Base-by-base conservation (phyloP, 2,888 invertebrate genomes). In the Pheosia gnoma region DNA sequence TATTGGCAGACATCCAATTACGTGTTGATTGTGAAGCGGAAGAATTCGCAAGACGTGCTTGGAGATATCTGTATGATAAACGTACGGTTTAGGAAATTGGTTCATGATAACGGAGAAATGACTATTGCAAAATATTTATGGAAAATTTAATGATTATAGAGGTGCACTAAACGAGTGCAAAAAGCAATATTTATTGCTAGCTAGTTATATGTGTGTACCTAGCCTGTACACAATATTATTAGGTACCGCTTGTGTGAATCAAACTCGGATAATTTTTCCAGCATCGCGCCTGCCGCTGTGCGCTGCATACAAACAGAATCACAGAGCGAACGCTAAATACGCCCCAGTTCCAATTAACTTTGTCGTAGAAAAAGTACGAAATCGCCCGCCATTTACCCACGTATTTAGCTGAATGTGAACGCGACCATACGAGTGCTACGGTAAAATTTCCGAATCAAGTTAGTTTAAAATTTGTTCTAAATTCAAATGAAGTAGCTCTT, bases 381-480 rank as follows among this genome's bases (percentile, higher is more conserved):
- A 53, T 53, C 37, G 53, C 11, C 11, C 53, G 37, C 9, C 51
- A 13, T 53, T 53, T 53, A 53, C 37, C 38, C 11, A 53, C 37
- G 37, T 53, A 37, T 55, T 55, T 9, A 38, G 39, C 55, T 7
- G 39, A 56, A 56, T 56, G 56, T 56, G 41, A 39, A 13, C 54
- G 38, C 54, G 25, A 38, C 54, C 54, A n/a, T 56, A 56, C 56
- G 56, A 56, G 41, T 56, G 37, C 11, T 6, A 41, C 41, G 8
- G 41, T 72, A 73, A 77, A 76, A 82, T 83, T 82, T 77, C 77
- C 75, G 74, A 85, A 82, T 79, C 70, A 79, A 83, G 75, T 83
- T 79, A 78, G 77, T 83, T 83, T 78, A 79, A 82, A 84, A 82
- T 83, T 80, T 81, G 79, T 80, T 81, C 71, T 74, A 78, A 81